phyloP scores from a whole-genome alignment of 2,113 vertebrate genomes.

The Sylvia atricapilla region DNA sequence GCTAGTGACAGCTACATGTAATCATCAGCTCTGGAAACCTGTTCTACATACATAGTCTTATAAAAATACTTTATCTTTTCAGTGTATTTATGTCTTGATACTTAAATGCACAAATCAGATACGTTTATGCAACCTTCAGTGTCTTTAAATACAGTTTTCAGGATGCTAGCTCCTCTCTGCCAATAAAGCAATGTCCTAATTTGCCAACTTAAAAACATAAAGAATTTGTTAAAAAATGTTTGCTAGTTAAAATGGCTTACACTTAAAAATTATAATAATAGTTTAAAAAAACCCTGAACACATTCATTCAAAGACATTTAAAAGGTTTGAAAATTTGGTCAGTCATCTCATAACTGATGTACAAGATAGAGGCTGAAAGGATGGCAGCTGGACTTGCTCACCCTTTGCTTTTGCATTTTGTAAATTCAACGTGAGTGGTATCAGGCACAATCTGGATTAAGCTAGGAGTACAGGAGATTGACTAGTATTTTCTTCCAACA shows the following conservation, averaged over 20 bases:
- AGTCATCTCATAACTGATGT: not conserved
- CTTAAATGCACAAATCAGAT: not conserved
- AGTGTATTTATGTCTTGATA: not conserved
- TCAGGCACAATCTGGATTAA: not conserved
- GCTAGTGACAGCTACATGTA: not conserved
- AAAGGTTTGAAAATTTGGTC: not conserved
- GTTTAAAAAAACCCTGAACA: accelerated
- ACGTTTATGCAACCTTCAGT: not conserved
- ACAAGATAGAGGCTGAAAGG: not conserved
- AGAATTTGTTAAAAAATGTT: not conserved
- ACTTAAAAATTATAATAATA: not conserved
- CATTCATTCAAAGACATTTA: not conserved
- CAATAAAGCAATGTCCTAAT: not conserved
- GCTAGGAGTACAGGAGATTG: not conserved
- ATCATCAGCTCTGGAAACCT: not conserved
- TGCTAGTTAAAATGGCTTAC: not conserved
- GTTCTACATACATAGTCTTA: not conserved
- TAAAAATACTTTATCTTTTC: not conserved
- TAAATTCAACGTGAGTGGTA: not conserved
- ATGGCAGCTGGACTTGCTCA: not conserved
- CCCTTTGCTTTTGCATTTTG: not conserved
- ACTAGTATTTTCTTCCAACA: not conserved
- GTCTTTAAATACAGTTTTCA: not conserved
- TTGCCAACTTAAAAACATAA: not conserved
- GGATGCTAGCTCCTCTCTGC: not conserved